Evolutionary conservation across 2,888 invertebrate genomes (phyloP), one percentile per base, ranked within the genome.

Genomic region (Herminia tarsipennalis): DNA sequence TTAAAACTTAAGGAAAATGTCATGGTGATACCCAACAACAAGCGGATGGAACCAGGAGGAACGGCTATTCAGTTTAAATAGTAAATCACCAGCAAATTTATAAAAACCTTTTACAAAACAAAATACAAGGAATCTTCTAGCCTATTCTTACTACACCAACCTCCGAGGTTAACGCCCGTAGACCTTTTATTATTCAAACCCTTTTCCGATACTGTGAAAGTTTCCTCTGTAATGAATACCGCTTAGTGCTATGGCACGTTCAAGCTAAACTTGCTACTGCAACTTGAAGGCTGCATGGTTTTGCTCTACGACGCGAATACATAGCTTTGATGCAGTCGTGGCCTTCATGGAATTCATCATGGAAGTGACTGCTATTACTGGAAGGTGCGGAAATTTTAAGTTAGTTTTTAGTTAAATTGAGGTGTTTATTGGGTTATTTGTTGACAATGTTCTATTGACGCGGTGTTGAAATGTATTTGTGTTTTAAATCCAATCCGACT

Each of bases 221-320:
- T 42, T 38, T 45, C n/a, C 30, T 13, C 8, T 35, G 22, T 45
- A 37, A 48, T 33, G 34, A 44, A 48, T 53, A 30, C 37, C 16
- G 34, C 21, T 51, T 34, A 41, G 33, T 34, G 8, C 17, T 28
- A 37, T 10, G 14, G 33, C 33, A 25, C 25, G 25, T 32, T 36
- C 28, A 22, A 24, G 35, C 43, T 38, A 40, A 49, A 42, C 45
- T 48, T 25, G 28, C 12, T 12, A 29, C 25, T 29, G 28, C 21
- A 43, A 48, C 34, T 40, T 39, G 33, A 36, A 20, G 42, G 10
- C 39, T 46, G 22, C 22, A 8, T 10, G 24, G 39, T 36, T 46
- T 28, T 18, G 21, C 20, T 17, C 29, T 24, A 34, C 27, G 13
- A 20, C 34, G 27, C 8, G 17, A 33, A 10, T 18, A 22, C 38